These are phyloP conservation scores for Dascyllus trimaculatus DNA, from an alignment of 2,113 vertebrate genomes.

Conservation along the genomic window DNA sequence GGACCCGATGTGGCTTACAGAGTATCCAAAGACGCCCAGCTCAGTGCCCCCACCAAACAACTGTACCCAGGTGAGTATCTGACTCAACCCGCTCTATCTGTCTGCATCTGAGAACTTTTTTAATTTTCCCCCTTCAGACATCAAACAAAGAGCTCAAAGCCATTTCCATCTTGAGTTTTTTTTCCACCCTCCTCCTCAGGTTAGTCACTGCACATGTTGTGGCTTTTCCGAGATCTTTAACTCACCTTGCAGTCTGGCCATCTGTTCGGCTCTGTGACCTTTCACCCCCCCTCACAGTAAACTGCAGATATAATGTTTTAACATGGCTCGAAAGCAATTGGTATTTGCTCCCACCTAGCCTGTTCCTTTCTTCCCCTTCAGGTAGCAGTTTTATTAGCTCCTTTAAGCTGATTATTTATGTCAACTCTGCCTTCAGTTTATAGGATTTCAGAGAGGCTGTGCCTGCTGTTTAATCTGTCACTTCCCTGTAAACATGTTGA, in stretches of 20 bases:
- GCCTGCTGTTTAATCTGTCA: neutral
- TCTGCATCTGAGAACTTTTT: too few relatives aligned
- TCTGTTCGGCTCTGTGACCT: conserved; percentile 32
- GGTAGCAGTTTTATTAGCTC: conserved; percentile 28
- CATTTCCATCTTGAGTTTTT: neutral
- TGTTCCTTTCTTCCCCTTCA: neutral
- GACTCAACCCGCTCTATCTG: neutral
- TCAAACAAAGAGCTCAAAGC: neutral
- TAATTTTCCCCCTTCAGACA: too few relatives aligned
- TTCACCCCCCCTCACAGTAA: conserved; percentile 10
- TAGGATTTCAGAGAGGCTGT: neutral
- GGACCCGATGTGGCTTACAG: conserved; percentile 94
- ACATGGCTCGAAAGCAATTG: conserved; percentile 33
- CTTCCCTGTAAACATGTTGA: neutral
- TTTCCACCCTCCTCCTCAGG: neutral
- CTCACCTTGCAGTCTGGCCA: neutral
- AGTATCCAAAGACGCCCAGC: conserved; percentile 94
- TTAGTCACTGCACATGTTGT: neutral
- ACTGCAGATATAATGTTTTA: conserved; percentile 32
- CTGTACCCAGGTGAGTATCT: conserved; percentile 89
- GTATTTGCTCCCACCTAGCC: conserved; percentile 16
- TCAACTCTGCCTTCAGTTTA: conserved; percentile 30
- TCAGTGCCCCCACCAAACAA: conserved; percentile 96
- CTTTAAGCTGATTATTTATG: conserved; percentile 37
- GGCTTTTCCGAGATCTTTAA: conserved; percentile 12